Evolutionary conservation across 1,140 invertebrate genomes (phyloP).

Genomic region (Apocrypta bakeri): DNA sequence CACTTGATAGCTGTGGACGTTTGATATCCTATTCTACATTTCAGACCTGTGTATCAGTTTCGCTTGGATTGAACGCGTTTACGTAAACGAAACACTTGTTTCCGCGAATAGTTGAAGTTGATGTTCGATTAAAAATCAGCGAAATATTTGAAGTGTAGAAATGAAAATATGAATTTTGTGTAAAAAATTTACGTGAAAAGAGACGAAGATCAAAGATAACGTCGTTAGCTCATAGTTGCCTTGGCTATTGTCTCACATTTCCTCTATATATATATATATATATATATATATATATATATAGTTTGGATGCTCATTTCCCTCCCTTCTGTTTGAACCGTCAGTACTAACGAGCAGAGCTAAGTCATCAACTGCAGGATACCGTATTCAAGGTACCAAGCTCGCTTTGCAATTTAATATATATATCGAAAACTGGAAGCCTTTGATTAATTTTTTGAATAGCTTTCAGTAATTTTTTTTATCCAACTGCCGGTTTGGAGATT

Average conservation of each 20-base stretch:
- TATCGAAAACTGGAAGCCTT: no score
- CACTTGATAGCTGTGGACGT: not conserved
- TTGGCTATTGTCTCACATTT: not conserved
- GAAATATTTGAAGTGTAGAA: no score
- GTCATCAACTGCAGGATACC: not conserved
- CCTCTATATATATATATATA: not conserved
- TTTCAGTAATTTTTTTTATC: not conserved
- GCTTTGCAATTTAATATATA: no score
- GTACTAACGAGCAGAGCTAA: not conserved
- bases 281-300: not conserved
- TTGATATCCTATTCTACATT: not conserved
- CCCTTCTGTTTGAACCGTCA: not conserved
- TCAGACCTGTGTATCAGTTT: not conserved
- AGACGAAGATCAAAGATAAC: not conserved
- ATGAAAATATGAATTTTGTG: no score
- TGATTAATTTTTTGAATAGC: not conserved
- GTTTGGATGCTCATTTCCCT: not conserved
- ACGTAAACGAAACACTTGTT: not conserved
- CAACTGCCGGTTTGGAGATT: no score
- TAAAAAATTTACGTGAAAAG: no score
- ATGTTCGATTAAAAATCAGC: no score
- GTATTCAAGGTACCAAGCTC: not conserved
- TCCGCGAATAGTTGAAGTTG: not conserved
- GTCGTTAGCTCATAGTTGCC: not conserved
- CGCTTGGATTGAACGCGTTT: not conserved